Base-by-base conservation (phyloP, 2,888 invertebrate species). In the Lithophane semibrunnea region DNA sequence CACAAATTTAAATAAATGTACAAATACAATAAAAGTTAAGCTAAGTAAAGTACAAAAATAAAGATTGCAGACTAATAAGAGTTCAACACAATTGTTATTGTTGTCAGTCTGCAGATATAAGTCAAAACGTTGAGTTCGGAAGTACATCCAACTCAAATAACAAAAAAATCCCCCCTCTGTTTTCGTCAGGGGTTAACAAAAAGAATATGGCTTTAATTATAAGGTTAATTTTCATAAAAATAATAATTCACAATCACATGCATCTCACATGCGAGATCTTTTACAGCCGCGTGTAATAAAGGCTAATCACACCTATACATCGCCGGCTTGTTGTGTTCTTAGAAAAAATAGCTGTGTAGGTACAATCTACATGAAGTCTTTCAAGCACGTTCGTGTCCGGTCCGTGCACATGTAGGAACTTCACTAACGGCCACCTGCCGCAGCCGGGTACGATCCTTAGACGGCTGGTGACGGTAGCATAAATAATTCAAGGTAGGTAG, bases 161-260 rank as follows among this genome's bases (percentile, higher is more conserved):
- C 9, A 37, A 42, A 56, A n/a, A 56, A 37, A 37, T 12, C 12
- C 12, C 4, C 10, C 54, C 3, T 21, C 54, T 54, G n/a, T 4
- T 12, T 56, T 56, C 1, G 12, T 5, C 5, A 1, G n/a, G 56
- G 56, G n/a, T 56, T n/a, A n/a, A 29, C 16, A 73, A 10, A 58
- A 47, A 7, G 0, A 49, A 71, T 9, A 18, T 64, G 8, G 21
- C 37, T 65, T n/a, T 18, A 12, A 21, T 9, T 10, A 16, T 24
- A 24, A 5, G 21, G 18, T 47, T 12, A 24, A 7, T 29, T 47
- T 66, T 49, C 29, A n/a, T 29, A 29, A 12, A 21, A 24, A 21
- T 21, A 56, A 13, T 7, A 58, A 58, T 44, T 73, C 13, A 71
- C n/a, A 58, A 29, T 73, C 13, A 71, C n/a, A 37, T 13, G 37